Base-by-base conservation (phyloP, 2,113 vertebrate genomes). In the Stigmatopora argus region DNA sequence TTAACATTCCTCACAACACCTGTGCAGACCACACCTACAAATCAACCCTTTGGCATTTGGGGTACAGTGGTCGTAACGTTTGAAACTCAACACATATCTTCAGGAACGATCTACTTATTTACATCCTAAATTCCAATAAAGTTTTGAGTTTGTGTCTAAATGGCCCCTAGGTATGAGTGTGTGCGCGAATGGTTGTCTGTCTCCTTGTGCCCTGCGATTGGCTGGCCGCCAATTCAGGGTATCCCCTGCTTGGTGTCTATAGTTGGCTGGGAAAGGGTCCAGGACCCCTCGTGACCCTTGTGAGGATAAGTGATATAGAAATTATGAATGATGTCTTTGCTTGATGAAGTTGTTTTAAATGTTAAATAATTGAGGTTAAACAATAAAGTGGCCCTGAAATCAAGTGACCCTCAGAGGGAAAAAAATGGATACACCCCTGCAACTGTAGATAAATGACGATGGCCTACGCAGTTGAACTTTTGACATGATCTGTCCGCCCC, bases 391-490 rank as follows among this genome's bases (percentile, higher is more conserved):
- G n/a, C 48, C 48, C 7, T n/a, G 5, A 2, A 14, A 49, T 8
- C 10, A 6, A n/a, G 48, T 5, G 49, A 19, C 19, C 51, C 19
- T 53, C 11, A 12, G 51, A 53, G 21, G 3, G 19, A 52, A 21
- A 52, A 7, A 1, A 10, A 19, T 19, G 49, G 49, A 52, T n/a
- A 21, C 51, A n/a, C 3, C 10, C 21, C 3, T 23, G 19, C n/a
- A 4, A 41, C 6, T 41, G 38, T 55, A 15, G n/a, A 70, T 58
- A 55, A 57, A 61, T 41, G 59, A 67, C 19, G 31, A 18, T 26
- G 62, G 45, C 2, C 52, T 59, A 45, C 41, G 13, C 14, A 31
- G 53, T 56, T 77, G 77, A 80, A 82, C 72, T 79, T 64, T 65
- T 72, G 68, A 82, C 79, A 64, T 17, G 65, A 66, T 60, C 62